Conservation (phyloP, 2,797 vertebrate species). For the Sarcoramphus papa region DNA sequence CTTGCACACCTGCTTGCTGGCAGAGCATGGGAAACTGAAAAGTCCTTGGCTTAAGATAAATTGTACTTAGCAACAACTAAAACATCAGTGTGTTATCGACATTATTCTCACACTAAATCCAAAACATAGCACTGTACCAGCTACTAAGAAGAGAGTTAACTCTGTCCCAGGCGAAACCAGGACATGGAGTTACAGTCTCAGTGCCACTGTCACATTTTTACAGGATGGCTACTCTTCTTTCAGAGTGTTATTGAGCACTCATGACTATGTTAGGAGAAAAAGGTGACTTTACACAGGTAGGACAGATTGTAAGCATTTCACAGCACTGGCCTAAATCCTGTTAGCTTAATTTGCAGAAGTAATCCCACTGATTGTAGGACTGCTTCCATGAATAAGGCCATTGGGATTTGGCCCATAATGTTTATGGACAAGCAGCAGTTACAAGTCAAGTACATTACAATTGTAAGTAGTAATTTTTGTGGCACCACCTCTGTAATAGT, state of each 20-base stretch:
- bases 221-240: neutral
- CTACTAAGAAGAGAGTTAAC: no score
- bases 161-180: no score
- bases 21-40: no score
- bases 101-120: no score
- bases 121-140: no score
- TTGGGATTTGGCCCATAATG: neutral
- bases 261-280: neutral
- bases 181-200: neutral
- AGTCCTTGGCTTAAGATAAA: no score
- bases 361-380: neutral
- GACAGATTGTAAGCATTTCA: neutral
- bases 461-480: neutral
- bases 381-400: neutral
- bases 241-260: neutral
- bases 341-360: neutral
- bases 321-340: neutral
- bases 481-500: neutral
- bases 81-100: no score
- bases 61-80: no score
- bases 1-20: no score
- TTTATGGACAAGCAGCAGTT: neutral
- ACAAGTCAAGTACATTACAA: neutral
- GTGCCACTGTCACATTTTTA: neutral
- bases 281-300: neutral